A percentile compares a stretch with the other conserved stretches of the same genome.
Evolutionary conservation across 2,113 vertebrate genomes (phyloP).

Genomic region (Cebidichthys violaceus): DNA sequence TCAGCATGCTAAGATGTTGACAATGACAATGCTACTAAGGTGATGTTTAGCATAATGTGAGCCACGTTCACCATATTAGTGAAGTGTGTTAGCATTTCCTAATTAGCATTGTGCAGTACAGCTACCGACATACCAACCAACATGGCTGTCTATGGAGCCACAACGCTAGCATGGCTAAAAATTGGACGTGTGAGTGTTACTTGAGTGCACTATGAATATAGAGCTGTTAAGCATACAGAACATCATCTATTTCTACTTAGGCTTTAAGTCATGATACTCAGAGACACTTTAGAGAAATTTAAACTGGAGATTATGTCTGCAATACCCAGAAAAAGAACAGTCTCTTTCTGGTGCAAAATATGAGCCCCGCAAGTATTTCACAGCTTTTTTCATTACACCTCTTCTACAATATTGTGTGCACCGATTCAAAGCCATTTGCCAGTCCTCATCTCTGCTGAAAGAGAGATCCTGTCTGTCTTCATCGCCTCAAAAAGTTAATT

Average conservation of each 20-base stretch:
- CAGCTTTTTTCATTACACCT: conserved; percentile 27
- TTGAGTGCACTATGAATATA: conserved; percentile 5
- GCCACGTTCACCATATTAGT: neutral
- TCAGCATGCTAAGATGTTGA: neutral
- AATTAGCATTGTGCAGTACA: neutral
- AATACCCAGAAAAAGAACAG: conserved; percentile 23
- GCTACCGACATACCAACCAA: neutral
- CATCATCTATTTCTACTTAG: conserved; percentile 33
- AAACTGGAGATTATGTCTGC: conserved; percentile 34
- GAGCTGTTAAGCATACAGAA: conserved; percentile 17
- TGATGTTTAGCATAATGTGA: neutral
- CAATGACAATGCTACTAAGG: neutral
- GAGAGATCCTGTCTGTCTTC: conserved; percentile 12
- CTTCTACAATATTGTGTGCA: conserved; percentile 31
- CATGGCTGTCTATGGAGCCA: neutral
- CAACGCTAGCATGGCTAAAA: neutral
- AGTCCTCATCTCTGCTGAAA: conserved; percentile 20
- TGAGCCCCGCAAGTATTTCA: conserved; percentile 23
- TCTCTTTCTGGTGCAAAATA: conserved; percentile 14
- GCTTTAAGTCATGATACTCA: conserved; percentile 30
- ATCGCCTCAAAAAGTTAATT: conserved; percentile 2
- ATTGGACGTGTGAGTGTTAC: conserved; percentile 14
- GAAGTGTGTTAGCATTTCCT: neutral
- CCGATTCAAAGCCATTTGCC: conserved; percentile 39
- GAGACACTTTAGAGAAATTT: conserved; percentile 41